These are phyloP conservation scores for Varecia variegata DNA, from an alignment of 2,797 vertebrate genomes.

Conservation along the genomic window DNA sequence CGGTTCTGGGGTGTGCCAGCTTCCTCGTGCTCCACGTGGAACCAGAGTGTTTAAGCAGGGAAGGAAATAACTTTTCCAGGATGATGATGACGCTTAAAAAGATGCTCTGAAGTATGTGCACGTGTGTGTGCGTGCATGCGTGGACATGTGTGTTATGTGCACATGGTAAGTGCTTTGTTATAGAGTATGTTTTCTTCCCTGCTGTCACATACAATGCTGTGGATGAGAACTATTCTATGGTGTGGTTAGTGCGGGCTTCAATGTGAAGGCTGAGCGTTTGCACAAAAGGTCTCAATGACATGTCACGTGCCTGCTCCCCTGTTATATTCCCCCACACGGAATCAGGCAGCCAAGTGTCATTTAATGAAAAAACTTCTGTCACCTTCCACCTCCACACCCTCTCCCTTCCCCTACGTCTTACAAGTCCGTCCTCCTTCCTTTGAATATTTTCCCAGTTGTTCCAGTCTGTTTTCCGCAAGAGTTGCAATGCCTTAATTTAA, in stretches of 20 bases:
- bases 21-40: fast-evolving
- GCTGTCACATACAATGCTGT: background rate
- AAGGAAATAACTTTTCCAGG: background rate
- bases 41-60: background rate
- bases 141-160: too few relatives aligned
- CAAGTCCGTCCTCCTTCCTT: too few relatives aligned
- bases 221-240: background rate
- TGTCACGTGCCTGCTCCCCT: fast-evolving
- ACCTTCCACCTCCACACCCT: background rate
- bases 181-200: background rate
- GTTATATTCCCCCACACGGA: background rate
- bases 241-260: background rate
- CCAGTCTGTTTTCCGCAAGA: background rate
- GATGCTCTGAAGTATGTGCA: background rate
- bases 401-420: too few relatives aligned
- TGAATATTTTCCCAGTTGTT: background rate
- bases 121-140: fast-evolving
- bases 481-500: background rate
- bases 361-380: background rate
- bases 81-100: fast-evolving
- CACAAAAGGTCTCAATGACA: background rate
- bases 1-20: background rate
- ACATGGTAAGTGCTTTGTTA: fast-evolving
- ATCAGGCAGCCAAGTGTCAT: too few relatives aligned
- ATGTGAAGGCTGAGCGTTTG: fast-evolving